Evolutionary conservation across 2,888 invertebrate genomes (phyloP), one percentile per base, ranked within the genome.

Genomic region (Hemaris fuciformis): DNA sequence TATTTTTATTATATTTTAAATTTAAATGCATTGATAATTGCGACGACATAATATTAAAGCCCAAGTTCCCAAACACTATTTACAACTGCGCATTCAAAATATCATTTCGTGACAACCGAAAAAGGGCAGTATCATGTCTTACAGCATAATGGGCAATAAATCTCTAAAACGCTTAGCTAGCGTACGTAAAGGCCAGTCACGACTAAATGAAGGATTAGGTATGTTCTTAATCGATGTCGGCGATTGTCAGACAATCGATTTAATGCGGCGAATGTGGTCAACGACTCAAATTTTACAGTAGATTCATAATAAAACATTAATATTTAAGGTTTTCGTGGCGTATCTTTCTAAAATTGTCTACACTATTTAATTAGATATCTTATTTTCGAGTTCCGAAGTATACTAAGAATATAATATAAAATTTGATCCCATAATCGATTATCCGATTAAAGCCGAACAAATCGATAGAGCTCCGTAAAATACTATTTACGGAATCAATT

Each of bases 171-270:
- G 15, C 31, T 77, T 69, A 71, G 68, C 69, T 62, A 62, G 66
- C 73, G 68, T 62, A 41, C 41, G 61, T 34, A 61, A 62, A 62
- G 69, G 71, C 79, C 43, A 81, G 86, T 86, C 86, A 87, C 86
- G 85, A 84, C 23, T 5, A 34, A 23, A 41, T 68, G 66, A 67
- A 65, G 64, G 62, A 63, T 48, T 59, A 61, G 59, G 64, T 64
- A 67, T 48, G 60, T 65, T 63, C 64, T 61, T 46, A 34, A n/a
- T 46, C 38, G 15, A 22, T 38, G 46, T 59, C 20, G 23, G 23
- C 38, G 34, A 48, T 46, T 48, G 34, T 59, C 1, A 42, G 7
- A 31, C n/a, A 15, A 27, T 38, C 45, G 46, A 59, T 46, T 59
- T 34, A 34, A 59, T 13, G 10, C 15, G 18, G 6, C 27, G 27